Base-by-base conservation (phyloP, 2,888 invertebrate genomes). In the Euplexia lucipara region DNA sequence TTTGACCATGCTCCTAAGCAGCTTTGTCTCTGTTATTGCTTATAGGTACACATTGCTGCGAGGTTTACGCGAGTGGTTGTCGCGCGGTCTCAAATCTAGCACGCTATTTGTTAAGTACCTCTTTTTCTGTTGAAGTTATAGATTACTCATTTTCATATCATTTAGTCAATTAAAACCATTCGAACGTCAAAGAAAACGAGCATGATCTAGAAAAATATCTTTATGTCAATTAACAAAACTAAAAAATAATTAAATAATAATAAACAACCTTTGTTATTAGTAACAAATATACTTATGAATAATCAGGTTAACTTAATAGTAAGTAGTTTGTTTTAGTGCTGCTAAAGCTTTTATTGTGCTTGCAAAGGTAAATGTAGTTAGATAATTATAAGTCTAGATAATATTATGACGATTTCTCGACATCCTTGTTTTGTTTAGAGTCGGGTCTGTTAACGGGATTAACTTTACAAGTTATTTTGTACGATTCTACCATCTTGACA, bases 391-490 rank as follows among this genome's bases (percentile, higher is more conserved):
- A 34, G 8, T 14, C 1, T 41, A 30, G 2, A 37, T 30, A 14
- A 16, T 20, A 12, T n/a, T 37, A 32, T 61, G 62, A 72, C 10
- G 64, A 37, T 45, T 80, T 79, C 8, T 30, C 47, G 0, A 71
- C 67, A 14, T 73, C 73, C 16, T 69, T 58, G 14, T 52, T 22
- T 16, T 60, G 45, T 30, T 70, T 75, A n/a, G 32, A 42, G 3
- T 79, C 77, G 7, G 71, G 54, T 61, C 87, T 85, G 54, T 92
- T 93, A 0, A 92, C 88, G 0, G 95, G 95, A 51, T 95, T 95
- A n/a, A 95, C 93, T 82, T 92, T 94, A 70, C 95, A 95, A 6
- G 95, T 95, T 16, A 95, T 95, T 64, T 94, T 95, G 77, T 95
- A 95, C 0, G 95, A 95, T 59, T 95, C 95, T 0, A 94, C 85